Percentiles rank a stretch among this genome's conserved stretches.
phyloP scores from a whole-genome alignment of 2,888 invertebrate species.

The Cyaniris semiargus region DNA sequence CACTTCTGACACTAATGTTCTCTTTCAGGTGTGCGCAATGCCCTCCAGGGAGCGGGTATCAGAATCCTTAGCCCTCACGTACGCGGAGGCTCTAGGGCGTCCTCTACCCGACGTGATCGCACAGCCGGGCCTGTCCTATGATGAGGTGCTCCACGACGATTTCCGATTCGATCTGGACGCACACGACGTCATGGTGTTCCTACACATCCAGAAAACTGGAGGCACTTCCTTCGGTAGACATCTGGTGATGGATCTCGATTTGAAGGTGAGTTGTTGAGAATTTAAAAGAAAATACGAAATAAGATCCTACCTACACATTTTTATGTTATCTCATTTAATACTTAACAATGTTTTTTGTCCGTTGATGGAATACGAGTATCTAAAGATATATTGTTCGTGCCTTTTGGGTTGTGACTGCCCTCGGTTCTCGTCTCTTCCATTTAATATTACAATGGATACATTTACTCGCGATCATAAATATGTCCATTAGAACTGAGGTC shows the following conservation, averaged over 20 bases:
- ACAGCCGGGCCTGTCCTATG: conserved; percentile 88
- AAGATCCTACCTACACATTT: background rate
- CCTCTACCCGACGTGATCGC: conserved; percentile 77
- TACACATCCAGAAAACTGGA: conserved; percentile 99
- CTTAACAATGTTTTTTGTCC: background rate
- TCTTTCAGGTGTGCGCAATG: conserved; percentile 85
- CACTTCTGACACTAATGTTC: conserved; percentile 34
- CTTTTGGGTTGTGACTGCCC: background rate
- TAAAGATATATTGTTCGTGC: background rate
- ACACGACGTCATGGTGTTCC: conserved; percentile 97
- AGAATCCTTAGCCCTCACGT: conserved; percentile 73
- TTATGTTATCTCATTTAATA: background rate
- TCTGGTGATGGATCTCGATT: conserved; percentile 95
- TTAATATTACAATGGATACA: conserved; percentile 3
- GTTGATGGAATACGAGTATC: background rate
- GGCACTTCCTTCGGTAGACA: conserved; percentile 98
- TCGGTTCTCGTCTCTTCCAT: background rate
- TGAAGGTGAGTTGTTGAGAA: conserved; percentile 70
- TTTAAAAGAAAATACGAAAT: background rate
- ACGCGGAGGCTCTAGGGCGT: conserved; percentile 76
- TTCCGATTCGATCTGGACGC: conserved; percentile 94
- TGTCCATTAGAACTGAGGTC: conserved; percentile 1
- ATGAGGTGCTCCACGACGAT: conserved; percentile 92
- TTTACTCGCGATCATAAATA: background rate
- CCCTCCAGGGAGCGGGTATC: conserved; percentile 83